These are phyloP conservation scores for Sphaeramia orbicularis DNA, from an alignment of 2,797 vertebrate species.

Conservation along the genomic window DNA sequence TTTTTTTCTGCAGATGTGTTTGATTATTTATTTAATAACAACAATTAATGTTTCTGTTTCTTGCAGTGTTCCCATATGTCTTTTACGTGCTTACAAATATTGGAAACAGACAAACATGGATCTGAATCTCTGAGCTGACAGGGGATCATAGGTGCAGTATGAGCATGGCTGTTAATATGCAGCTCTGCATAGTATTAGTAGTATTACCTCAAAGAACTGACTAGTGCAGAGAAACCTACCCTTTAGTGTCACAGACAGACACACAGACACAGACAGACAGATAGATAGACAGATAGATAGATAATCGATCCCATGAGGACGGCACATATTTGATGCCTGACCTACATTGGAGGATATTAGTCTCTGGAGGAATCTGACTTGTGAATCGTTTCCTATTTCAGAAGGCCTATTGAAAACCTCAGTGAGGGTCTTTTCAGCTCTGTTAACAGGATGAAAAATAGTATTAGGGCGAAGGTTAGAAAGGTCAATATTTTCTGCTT, in stretches of 20 bases:
- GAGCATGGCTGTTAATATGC: constrained; percentile 5
- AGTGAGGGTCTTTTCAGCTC: neutral
- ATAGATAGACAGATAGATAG: too few relatives aligned
- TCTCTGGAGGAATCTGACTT: constrained; percentile 48
- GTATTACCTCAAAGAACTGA: neutral
- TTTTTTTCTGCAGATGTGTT: neutral
- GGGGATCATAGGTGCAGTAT: constrained; percentile 1
- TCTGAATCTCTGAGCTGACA: constrained; percentile 1
- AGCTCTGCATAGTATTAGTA: neutral
- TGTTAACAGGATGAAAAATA: constrained; percentile 16
- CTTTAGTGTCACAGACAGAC: too few relatives aligned
- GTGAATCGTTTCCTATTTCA: constrained; percentile 40
- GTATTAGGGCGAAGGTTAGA: constrained; percentile 13
- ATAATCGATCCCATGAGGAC: constrained; percentile 17
- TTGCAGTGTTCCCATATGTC: neutral
- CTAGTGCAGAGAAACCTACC: too few relatives aligned
- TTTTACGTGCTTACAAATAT: constrained; percentile 2
- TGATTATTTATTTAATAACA: neutral
- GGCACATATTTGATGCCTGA: constrained; percentile 31
- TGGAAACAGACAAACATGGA: neutral
- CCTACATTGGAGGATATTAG: constrained; percentile 36
- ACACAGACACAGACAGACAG: too few relatives aligned
- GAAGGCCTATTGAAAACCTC: constrained; percentile 7
- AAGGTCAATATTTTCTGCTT: neutral
- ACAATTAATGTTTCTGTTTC: neutral